Conservation (phyloP, 2,797 vertebrate species). For the Gallinago stenura region DNA sequence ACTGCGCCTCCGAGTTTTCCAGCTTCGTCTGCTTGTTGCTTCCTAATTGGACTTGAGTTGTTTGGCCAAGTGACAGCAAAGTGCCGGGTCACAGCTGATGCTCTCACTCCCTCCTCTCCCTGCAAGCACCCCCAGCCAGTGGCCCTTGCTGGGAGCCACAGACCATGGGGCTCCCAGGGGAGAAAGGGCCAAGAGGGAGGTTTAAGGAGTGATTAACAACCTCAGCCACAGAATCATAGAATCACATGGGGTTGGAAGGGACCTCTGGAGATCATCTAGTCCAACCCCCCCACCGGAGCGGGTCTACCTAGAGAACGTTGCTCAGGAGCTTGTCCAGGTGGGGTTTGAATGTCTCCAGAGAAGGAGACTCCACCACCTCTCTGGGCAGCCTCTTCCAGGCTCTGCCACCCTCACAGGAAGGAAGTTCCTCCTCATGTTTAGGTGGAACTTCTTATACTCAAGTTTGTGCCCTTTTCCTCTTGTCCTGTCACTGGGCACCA, state of each 20-base stretch:
- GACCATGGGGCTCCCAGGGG: fast-evolving
- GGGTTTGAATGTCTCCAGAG: too few relatives aligned
- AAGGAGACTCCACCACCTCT: too few relatives aligned
- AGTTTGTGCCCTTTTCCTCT: too few relatives aligned
- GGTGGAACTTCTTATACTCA: too few relatives aligned
- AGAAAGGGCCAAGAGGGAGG: not conserved
- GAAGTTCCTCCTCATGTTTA: too few relatives aligned
- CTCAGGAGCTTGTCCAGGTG: too few relatives aligned
- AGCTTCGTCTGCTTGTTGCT: not conserved
- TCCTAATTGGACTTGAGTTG: not conserved
- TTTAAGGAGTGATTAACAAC: not conserved
- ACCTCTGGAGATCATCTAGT: too few relatives aligned
- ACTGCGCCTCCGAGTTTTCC: fast-evolving
- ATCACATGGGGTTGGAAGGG: too few relatives aligned
- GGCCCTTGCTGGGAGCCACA: fast-evolving
- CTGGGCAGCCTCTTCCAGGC: too few relatives aligned
- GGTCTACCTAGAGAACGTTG: too few relatives aligned
- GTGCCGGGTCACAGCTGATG: fast-evolving
- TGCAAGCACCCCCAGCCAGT: not conserved
- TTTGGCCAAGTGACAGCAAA: not conserved
- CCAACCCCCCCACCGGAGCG: too few relatives aligned
- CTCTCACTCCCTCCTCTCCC: not conserved
- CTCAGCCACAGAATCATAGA: not conserved
- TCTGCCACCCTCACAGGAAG: too few relatives aligned
- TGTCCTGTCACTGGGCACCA: not conserved